Evolutionary conservation across 2,113 vertebrate species (phyloP).

Genomic region (Bambusicola thoracicus): DNA sequence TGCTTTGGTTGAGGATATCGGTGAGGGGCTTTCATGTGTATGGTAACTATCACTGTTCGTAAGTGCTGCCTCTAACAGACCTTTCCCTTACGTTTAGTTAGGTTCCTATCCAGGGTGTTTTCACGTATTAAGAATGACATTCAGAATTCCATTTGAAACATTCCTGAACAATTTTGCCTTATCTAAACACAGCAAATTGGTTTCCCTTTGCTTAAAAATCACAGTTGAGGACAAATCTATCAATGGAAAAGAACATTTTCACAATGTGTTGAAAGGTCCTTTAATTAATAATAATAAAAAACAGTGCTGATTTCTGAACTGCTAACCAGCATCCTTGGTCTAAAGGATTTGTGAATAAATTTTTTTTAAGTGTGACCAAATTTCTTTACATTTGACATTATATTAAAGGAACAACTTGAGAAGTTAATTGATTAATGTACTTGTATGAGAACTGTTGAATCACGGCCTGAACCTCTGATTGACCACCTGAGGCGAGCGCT

Average conservation of each 20-base stretch:
- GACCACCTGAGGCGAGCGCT: too few relatives aligned
- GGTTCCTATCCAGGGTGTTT: background rate
- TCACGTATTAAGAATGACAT: background rate
- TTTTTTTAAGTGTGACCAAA: background rate
- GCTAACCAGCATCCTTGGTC: background rate
- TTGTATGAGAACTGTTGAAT: too few relatives aligned
- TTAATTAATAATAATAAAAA: background rate
- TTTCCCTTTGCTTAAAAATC: background rate
- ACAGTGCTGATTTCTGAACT: background rate
- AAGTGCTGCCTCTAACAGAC: background rate
- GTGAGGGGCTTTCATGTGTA: fast-evolving
- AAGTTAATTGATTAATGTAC: background rate
- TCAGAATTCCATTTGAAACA: background rate
- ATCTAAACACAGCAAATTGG: background rate
- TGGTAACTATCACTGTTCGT: background rate
- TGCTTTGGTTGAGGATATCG: too few relatives aligned
- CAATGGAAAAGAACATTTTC: fast-evolving
- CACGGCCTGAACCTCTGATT: too few relatives aligned
- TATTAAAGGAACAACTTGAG: background rate
- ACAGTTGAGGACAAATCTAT: background rate
- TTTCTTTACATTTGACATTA: background rate
- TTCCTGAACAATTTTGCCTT: fast-evolving
- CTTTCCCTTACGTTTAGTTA: background rate
- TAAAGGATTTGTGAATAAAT: background rate
- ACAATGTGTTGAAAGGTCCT: background rate